Conservation (phyloP, 2,113 vertebrate species). For the mouse (Mus musculus) region GRCm39 chr1:173195501-173196000, state of each 20-base stretch:
- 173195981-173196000: neutral
- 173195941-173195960: neutral
- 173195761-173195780: neutral
- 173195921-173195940: neutral
- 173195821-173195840: neutral
- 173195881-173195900: neutral
- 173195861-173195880: neutral
- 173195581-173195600: slow-evolving; percentile 52
- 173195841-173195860: neutral
- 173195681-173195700: neutral
- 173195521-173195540: slow-evolving; percentile 77
- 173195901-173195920: neutral
- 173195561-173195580: slow-evolving; percentile 41
- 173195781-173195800: neutral
- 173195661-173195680: neutral
- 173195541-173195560: slow-evolving; percentile 79
- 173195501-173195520: slow-evolving; percentile 78
- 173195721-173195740: neutral
- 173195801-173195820: neutral
- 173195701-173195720: neutral
- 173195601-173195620: slow-evolving; percentile 59
- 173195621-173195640: neutral
- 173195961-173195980: slow-evolving; percentile 33
- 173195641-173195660: neutral
- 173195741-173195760: slow-evolving; percentile 43